A percentile compares a stretch with the other conserved stretches of the same genome.
Conservation (phyloP, 2,797 vertebrate genomes). For the Okamejei kenojei region DNA sequence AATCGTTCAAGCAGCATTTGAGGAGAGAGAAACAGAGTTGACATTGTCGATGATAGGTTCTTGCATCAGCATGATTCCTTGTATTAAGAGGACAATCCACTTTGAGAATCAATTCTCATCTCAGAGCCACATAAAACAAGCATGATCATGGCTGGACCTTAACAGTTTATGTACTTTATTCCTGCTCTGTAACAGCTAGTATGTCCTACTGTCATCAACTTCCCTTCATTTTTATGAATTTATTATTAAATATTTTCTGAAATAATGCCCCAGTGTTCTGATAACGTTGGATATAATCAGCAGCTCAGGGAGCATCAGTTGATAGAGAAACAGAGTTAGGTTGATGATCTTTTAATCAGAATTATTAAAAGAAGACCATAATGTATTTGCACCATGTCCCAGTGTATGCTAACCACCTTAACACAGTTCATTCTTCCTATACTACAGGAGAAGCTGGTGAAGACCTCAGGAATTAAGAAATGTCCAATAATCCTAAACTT, state of each 20-base stretch:
- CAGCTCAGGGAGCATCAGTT: too few relatives aligned
- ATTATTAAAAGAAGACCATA: too few relatives aligned
- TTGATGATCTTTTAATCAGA: too few relatives aligned
- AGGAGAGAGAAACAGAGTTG: too few relatives aligned
- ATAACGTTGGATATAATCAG: too few relatives aligned
- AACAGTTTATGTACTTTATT: not conserved
- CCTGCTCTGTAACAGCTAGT: not conserved
- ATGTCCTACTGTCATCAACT: not conserved
- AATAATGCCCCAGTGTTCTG: not conserved
- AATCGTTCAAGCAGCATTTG: too few relatives aligned
- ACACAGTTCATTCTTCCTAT: not conserved
- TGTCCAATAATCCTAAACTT: not conserved
- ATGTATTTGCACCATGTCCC: not conserved
- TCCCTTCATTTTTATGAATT: not conserved
- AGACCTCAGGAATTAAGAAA: not conserved
- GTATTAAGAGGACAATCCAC: not conserved
- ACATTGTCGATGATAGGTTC: too few relatives aligned
- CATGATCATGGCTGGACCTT: not conserved
- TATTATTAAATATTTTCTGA: not conserved
- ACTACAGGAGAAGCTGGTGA: too few relatives aligned
- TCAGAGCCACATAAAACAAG: not conserved
- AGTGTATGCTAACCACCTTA: not conserved
- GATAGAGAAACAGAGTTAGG: too few relatives aligned
- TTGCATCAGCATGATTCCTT: not conserved
- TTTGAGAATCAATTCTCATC: not conserved